phyloP scores from a whole-genome alignment of 2,797 vertebrate species.

The Vipera ursinii region DNA sequence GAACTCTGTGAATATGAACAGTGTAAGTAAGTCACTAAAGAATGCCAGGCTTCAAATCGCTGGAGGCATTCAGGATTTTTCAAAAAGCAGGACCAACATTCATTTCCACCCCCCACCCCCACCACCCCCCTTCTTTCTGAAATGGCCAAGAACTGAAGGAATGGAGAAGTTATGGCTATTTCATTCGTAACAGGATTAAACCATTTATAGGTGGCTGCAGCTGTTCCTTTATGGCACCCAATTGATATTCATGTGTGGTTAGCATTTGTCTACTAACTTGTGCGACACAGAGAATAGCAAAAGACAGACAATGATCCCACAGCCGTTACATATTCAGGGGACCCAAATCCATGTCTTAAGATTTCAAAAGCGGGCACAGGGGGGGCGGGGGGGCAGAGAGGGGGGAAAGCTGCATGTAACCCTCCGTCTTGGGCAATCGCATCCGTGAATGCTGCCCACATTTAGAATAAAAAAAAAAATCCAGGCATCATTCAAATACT shows the following conservation, averaged over 20 bases:
- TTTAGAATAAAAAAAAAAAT: slow-evolving; percentile 23
- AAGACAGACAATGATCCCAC: slow-evolving; percentile 77
- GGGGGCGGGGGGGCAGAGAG: too few species aligned
- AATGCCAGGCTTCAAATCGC: slow-evolving; percentile 53
- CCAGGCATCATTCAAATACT: neutral
- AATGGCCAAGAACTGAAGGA: slow-evolving; percentile 68
- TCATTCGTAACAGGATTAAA: slow-evolving; percentile 79
- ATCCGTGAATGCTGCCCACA: neutral
- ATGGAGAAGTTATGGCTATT: slow-evolving; percentile 74
- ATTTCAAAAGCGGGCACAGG: slow-evolving; percentile 54
- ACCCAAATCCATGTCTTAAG: slow-evolving; percentile 65
- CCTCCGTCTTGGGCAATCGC: slow-evolving; percentile 54
- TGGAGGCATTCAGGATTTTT: slow-evolving; percentile 61
- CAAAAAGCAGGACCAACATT: slow-evolving; percentile 72
- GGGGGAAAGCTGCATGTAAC: slow-evolving; percentile 35
- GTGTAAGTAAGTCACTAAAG: slow-evolving; percentile 71
- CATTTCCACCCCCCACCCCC: slow-evolving; percentile 61
- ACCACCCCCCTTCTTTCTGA: slow-evolving; percentile 59
- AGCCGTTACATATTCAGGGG: slow-evolving; percentile 75
- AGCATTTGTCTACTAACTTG: slow-evolving; percentile 81
- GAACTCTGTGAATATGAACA: slow-evolving; percentile 45
- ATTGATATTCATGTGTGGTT: slow-evolving; percentile 84
- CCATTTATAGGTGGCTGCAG: slow-evolving; percentile 81
- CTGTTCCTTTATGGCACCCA: slow-evolving; percentile 80
- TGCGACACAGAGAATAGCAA: slow-evolving; percentile 78